These are phyloP conservation scores for Macroteleia sp. DNA, from an alignment of 2,888 invertebrate genomes.

Conservation along the genomic window DNA sequence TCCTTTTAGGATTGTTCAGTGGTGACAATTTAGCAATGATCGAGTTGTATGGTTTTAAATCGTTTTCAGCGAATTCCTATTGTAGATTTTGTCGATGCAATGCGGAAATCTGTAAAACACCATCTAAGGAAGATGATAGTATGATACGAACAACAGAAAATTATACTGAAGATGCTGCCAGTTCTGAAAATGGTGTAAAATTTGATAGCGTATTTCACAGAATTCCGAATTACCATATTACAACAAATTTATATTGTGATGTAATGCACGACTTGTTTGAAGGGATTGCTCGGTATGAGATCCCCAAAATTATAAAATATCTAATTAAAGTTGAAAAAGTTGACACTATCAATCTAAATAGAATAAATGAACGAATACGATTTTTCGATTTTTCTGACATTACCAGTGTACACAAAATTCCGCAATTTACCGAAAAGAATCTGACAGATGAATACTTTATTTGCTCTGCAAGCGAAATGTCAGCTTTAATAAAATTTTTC, in stretches of 20 bases:
- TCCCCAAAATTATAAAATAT: constrained; percentile 19
- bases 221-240: no score
- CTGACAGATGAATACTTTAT: constrained; percentile 25
- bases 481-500: constrained; percentile 24
- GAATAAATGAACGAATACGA: constrained; percentile 41
- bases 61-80: constrained; percentile 39
- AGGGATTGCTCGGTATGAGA: constrained; percentile 49
- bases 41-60: no score
- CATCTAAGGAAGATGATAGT: constrained; percentile 31
- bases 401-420: constrained; percentile 12
- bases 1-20: constrained; percentile 38
- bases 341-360: neutral
- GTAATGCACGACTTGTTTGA: constrained; percentile 60
- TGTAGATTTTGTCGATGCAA: constrained; percentile 29
- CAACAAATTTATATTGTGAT: no score
- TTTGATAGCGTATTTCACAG: constrained; percentile 29
- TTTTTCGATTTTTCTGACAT: constrained; percentile 28
- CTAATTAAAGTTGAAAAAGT: constrained; percentile 13
- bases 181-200: constrained; percentile 25
- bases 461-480: constrained; percentile 60
- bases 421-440: constrained; percentile 34
- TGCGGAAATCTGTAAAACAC: neutral
- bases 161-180: constrained; percentile 33
- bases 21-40: constrained; percentile 66
- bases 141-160: constrained; percentile 29